A percentile compares a stretch with the other conserved stretches of the same genome.
phyloP scores from a whole-genome alignment of 53 echinoderm and acorn worm species.

The Holothuria leucospilota region DNA sequence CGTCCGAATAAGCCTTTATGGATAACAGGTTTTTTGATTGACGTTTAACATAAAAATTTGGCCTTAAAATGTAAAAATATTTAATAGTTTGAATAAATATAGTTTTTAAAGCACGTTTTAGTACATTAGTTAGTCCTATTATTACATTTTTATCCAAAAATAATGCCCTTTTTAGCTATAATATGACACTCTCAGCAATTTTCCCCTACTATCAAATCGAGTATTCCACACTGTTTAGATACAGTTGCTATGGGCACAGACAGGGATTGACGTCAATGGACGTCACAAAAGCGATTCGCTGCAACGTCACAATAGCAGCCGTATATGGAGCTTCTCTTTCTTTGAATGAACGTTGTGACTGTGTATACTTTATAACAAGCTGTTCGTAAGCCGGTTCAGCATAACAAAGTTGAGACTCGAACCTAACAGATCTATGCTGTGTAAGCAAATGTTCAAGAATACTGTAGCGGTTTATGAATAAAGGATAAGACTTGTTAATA shows the following conservation, averaged over 20 bases:
- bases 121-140: too few species aligned
- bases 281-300: constrained; percentile 59
- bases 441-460: neutral
- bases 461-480: constrained; percentile 10
- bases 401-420: constrained; percentile 17
- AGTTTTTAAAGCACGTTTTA: too few species aligned
- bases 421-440: neutral
- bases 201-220: constrained; percentile 34
- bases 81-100: too few species aligned
- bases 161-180: too few species aligned
- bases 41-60: too few species aligned
- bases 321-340: constrained; percentile 57
- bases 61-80: too few species aligned
- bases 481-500: constrained; percentile 21
- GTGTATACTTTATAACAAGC: constrained; percentile 16
- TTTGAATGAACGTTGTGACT: constrained; percentile 64
- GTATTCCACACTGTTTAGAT: constrained; percentile 29
- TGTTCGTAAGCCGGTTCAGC: neutral
- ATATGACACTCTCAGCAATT: neutral
- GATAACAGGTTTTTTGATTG: too few species aligned
- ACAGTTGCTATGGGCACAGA: constrained; percentile 50
- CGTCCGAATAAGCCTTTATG: neutral
- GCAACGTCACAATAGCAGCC: constrained; percentile 69
- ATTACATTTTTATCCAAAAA: too few species aligned
- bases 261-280: constrained; percentile 86